Percentiles rank a stretch among this genome's conserved stretches.
Conservation (phyloP, 1,140 invertebrate genomes). For the Plodia interpunctella region DNA sequence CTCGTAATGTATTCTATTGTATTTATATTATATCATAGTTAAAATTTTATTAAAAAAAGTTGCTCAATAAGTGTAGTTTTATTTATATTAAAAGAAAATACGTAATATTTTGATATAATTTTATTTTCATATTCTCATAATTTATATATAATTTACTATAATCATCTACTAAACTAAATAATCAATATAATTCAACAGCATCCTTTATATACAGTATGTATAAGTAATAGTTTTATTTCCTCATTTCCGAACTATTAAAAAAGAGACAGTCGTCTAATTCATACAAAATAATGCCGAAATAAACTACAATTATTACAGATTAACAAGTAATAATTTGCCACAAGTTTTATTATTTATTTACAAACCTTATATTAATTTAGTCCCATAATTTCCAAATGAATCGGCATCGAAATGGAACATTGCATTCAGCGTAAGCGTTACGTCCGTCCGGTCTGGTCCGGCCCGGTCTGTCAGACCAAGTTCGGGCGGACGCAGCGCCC, state of each 20-base stretch:
- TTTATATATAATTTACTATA: conserved; percentile 67
- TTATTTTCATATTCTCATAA: conserved; percentile 67
- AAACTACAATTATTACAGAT: conserved; percentile 55
- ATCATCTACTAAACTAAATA: conserved; percentile 75
- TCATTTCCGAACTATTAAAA: conserved; percentile 53
- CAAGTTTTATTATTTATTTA: conserved; percentile 73
- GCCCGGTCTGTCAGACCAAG: not conserved
- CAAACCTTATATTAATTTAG: conserved; percentile 72
- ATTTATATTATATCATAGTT: conserved; percentile 70
- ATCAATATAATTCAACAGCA: conserved; percentile 73
- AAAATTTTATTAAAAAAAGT: conserved; percentile 71
- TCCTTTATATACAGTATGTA: conserved; percentile 74
- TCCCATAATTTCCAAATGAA: conserved; percentile 71
- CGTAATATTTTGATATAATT: conserved; percentile 61
- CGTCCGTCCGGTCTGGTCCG: not conserved
- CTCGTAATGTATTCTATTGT: conserved; percentile 72
- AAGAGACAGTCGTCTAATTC: conserved; percentile 50
- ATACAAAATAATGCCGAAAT: conserved; percentile 64
- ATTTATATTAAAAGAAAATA: conserved; percentile 12
- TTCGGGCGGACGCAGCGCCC: not conserved
- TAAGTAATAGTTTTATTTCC: conserved; percentile 46
- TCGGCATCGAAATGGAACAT: conserved; percentile 26
- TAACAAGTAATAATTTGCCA: conserved; percentile 74
- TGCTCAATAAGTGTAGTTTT: conserved; percentile 57
- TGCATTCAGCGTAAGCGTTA: not conserved